These are phyloP conservation scores for Trichogramma evanescens DNA, from an alignment of 2,888 invertebrate genomes.

Conservation along the genomic window DNA sequence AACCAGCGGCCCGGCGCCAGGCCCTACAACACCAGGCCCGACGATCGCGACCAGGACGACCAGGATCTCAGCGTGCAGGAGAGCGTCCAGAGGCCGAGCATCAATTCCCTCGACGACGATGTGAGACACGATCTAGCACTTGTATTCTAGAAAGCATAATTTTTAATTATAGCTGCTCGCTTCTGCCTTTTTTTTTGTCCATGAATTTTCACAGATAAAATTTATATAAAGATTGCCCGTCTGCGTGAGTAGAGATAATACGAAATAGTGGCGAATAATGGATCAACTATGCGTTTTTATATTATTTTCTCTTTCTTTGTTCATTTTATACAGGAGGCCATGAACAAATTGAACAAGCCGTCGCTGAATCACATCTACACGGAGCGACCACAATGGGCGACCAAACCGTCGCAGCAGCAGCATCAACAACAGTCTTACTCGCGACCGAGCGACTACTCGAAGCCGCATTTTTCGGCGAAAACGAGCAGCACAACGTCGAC, in stretches of 20 bases:
- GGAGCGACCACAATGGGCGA: slow-evolving; percentile 40
- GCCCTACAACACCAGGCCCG: slow-evolving; percentile 33
- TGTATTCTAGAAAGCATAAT: background rate
- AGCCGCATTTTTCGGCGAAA: slow-evolving; percentile 38
- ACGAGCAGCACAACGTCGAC: slow-evolving; percentile 26
- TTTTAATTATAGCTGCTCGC: background rate
- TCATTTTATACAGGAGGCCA: slow-evolving; percentile 23
- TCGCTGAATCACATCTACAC: slow-evolving; percentile 37
- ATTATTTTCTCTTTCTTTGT: background rate
- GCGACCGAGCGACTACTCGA: slow-evolving; percentile 34
- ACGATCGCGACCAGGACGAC: slow-evolving; percentile 31
- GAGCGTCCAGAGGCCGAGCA: slow-evolving; percentile 37
- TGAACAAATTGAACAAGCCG: slow-evolving; percentile 30
- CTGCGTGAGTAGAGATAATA: no score
- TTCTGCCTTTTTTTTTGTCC: background rate
- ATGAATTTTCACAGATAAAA: background rate
- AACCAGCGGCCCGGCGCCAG: slow-evolving; percentile 29
- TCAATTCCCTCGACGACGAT: slow-evolving; percentile 35
- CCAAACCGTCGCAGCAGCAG: slow-evolving; percentile 30
- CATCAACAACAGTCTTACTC: slow-evolving; percentile 22
- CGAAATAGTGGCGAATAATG: no score
- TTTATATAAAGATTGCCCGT: background rate
- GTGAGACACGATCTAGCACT: slow-evolving; percentile 25
- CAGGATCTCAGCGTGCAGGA: slow-evolving; percentile 39
- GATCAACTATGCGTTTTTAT: no score